Evolutionary conservation across 1,140 invertebrate species (phyloP), one percentile per base, ranked within the genome.

Genomic region (Lepidurus couesii): DNA sequence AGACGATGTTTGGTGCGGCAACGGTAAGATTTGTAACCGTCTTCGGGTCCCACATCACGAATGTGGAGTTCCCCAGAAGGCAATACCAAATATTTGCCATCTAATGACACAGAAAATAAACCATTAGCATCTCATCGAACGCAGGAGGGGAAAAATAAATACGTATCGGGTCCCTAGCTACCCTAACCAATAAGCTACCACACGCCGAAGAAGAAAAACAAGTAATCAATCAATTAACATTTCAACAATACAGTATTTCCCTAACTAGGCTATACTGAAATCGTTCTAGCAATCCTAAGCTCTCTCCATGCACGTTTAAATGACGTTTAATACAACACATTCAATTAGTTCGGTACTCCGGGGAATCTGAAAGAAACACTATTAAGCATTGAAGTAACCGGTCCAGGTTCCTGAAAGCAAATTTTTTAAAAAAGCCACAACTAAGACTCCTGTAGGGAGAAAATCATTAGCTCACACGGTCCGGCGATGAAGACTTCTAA

Each of bases 41-140:
- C 95, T 85, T 95, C 94, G 80, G 93, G 93, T 85, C 92, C 93
- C 77, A 96, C 95, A 86, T 96, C 94, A 83, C 92, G 90, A 83
- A 97, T 97, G 84, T 97, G 95, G 75, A 97, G 88, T 87, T 97
- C 95, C 80, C 95, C 95, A 83, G 94, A 95, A 81, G 95, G 95
- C 79, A 96, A 86, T 44, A 96, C 94, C 84, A 97, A 89, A 86
- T 96, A 97, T 90, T 96, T 96, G 81, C 94, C 94, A 87, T 96
- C 94, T 96, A 87, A 76, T 77, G 43, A 80, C 78, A 34, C 45
- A 42, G 34, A 78, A 65, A 76, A 78, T 44, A 74, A 43, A 42
- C 24, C 21, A 13, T 53, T 42, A 24, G 44, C 34, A 24, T 76
- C 75, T 26, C 34, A 76, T 76, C 75, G 10, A 44, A 79, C 1